phyloP scores from a whole-genome alignment of 2,113 vertebrate genomes.

The Tachycineta bicolor region DNA sequence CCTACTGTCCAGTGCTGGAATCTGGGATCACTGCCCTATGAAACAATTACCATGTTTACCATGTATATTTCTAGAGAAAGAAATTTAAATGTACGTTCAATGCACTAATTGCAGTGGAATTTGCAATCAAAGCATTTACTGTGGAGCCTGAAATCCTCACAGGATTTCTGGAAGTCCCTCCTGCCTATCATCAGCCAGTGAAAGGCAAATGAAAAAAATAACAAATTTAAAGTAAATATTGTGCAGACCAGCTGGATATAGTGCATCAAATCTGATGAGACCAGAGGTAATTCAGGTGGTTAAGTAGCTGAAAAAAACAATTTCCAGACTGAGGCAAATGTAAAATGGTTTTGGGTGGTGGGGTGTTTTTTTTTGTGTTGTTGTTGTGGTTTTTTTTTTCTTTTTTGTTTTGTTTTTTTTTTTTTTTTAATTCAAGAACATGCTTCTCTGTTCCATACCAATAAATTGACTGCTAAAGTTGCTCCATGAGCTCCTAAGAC shows the following conservation, averaged over 20 bases:
- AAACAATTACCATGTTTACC: background rate
- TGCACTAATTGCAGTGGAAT: constrained; percentile 79
- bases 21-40: background rate
- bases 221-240: background rate
- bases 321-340: background rate
- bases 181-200: constrained; percentile 71
- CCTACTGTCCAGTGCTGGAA: background rate
- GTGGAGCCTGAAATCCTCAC: constrained; percentile 77
- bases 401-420: background rate
- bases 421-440: background rate
- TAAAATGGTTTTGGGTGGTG: background rate
- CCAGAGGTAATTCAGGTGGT: background rate
- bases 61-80: background rate
- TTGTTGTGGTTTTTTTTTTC: background rate
- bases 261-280: background rate
- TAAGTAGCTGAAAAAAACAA: background rate
- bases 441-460: background rate
- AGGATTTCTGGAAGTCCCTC: constrained; percentile 77
- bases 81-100: constrained; percentile 3
- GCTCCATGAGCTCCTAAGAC: background rate
- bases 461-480: background rate
- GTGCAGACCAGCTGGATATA: background rate
- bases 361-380: too few species aligned
- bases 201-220: constrained; percentile 61
- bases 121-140: constrained; percentile 79